Evolutionary conservation across 2,113 vertebrate genomes (phyloP).

Genomic region (Sterna hirundo): DNA sequence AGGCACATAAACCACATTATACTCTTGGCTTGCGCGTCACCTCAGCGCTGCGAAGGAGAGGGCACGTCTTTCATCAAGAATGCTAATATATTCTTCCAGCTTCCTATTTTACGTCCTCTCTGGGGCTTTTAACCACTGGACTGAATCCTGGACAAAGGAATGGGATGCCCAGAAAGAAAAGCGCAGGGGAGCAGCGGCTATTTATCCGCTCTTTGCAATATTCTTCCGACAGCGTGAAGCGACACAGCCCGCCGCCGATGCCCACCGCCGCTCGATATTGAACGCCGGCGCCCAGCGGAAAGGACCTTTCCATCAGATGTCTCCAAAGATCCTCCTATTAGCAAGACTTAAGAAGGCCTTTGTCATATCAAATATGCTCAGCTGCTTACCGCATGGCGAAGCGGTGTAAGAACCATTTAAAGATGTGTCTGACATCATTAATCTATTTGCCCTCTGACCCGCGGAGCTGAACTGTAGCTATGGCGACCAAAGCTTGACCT

Average conservation of each 20-base stretch:
- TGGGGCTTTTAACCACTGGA: constrained; percentile 11
- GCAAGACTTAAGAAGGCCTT: constrained; percentile 70
- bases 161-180: background rate
- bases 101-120: background rate
- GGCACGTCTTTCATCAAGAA: background rate
- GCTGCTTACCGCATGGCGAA: constrained; percentile 72
- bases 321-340: constrained; percentile 63
- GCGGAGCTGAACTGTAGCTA: constrained; percentile 75
- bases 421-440: constrained; percentile 85
- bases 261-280: background rate
- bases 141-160: constrained; percentile 25
- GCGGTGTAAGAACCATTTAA: constrained; percentile 75
- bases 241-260: background rate
- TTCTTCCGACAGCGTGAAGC: background rate
- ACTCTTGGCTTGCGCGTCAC: background rate
- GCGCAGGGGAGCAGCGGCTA: background rate
- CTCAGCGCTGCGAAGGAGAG: background rate
- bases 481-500: constrained; percentile 80
- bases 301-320: constrained; percentile 42
- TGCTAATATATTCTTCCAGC: background rate
- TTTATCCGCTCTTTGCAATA: constrained; percentile 10
- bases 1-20: background rate
- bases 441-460: constrained; percentile 80
- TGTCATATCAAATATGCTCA: constrained; percentile 78
- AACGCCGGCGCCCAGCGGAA: background rate